Evolutionary conservation across 2,113 vertebrate genomes (phyloP), one percentile per base, ranked within the genome.

Genomic region (Amazona guildingii): DNA sequence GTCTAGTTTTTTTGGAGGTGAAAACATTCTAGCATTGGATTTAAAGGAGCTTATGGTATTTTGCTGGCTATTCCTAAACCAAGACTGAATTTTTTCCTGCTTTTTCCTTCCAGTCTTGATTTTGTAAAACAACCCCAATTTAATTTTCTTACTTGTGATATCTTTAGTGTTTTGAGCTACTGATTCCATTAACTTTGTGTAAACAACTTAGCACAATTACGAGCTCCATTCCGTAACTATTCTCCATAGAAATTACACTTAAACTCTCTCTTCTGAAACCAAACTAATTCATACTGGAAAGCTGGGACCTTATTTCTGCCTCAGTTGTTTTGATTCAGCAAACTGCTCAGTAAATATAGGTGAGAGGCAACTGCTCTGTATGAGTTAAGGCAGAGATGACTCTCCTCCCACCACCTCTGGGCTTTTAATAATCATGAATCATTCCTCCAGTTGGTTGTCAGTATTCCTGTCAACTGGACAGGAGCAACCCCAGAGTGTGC

Each of bases 401-500:
- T 88, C 87, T 77, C 59, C 75, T 91, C 46, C 28, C n/a, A 70
- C 41, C 51, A 79, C 41, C 41, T 86, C 70, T 94, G 83, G 55
- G 67, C 69, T 95, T 92, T 91, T 81, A 95, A 90, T 92, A 88
- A 77, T 89, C 43, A 62, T 51, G 61, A 96, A 90, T 94, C 63
- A 88, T 55, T 74, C 61, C 46, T 86, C 43, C 55, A 73, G 57
- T 39, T 77, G 55, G 54, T 80, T 94, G 86, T 94, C 61, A 77
- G 79, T 48, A 74, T 86, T 94, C 90, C 79, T 86, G 91, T 80
- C 59, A 73, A 43, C 17, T 35, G 72, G n/a, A 61, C 59, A 85
- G 62, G 31, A 86, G 48, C 67, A 86, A 48, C 37, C 70, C 39
- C 62, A 33, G 87, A 95, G 64, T 25, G 43, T 19, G 18, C 54